A percentile compares a stretch with the other conserved stretches of the same genome.
Conservation (phyloP, 35 echinoderm and acorn worm genomes). For the Hemicentrotus pulcherrimus region DNA sequence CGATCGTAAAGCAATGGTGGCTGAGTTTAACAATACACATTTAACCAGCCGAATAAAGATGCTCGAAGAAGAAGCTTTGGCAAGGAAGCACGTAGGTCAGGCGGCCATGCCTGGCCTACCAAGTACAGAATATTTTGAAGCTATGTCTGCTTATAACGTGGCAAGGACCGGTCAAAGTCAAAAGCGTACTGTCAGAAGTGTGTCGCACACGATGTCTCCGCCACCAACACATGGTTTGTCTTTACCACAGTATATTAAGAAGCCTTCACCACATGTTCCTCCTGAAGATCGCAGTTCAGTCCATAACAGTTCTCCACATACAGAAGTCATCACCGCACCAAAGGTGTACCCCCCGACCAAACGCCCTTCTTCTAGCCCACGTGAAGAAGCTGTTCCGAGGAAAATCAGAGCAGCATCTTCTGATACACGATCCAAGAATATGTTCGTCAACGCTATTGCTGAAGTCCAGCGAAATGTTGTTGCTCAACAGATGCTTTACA, state of each 20-base stretch:
- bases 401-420: not conserved
- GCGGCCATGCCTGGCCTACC: not conserved
- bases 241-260: not conserved
- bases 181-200: not conserved
- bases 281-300: not conserved
- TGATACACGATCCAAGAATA: not conserved
- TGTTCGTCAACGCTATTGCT: conserved; percentile 16
- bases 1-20: conserved; percentile 30
- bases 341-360: not conserved
- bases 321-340: not conserved
- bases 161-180: not conserved
- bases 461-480: not conserved
- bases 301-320: not conserved
- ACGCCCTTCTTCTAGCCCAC: not conserved
- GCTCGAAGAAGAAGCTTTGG: not conserved
- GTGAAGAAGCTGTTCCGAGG: not conserved
- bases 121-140: conserved; percentile 15
- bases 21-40: conserved; percentile 24
- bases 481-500: not conserved
- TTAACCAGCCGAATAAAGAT: not conserved
- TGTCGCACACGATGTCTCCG: not conserved
- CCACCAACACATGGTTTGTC: not conserved
- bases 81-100: conserved; percentile 5
- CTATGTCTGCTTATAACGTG: not conserved
- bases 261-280: not conserved